Conservation (phyloP, 2,888 invertebrate genomes). For the Conops quadrifasciatus region DNA sequence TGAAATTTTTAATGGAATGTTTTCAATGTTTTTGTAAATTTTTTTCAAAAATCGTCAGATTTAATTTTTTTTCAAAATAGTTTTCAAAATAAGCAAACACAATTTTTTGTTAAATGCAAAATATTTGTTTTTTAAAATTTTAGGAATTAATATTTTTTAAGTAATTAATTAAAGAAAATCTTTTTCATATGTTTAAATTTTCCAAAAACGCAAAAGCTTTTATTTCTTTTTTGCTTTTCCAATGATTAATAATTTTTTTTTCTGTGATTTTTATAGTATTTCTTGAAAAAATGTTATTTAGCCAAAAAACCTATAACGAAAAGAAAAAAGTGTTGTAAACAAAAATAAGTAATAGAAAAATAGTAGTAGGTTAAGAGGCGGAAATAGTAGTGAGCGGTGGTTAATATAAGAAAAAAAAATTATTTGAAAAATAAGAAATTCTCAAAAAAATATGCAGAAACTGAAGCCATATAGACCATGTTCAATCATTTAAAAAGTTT, state of each 20-base stretch:
- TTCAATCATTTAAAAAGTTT: no score
- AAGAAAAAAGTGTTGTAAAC: constrained; percentile 41
- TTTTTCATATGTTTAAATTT: background rate
- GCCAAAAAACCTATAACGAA: constrained; percentile 49
- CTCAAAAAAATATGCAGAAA: no score
- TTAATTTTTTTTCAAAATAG: constrained; percentile 33
- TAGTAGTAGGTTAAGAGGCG: constrained; percentile 5
- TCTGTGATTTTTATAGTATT: constrained; percentile 23
- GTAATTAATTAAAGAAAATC: background rate
- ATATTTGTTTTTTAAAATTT: constrained; percentile 15
- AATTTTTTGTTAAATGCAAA: constrained; percentile 38
- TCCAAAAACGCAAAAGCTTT: background rate
- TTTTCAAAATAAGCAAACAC: no score
- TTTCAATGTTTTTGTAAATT: constrained; percentile 28
- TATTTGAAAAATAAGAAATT: background rate
- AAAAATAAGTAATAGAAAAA: constrained; percentile 28
- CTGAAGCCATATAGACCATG: no score
- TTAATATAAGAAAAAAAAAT: background rate
- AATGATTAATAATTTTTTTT: constrained; percentile 18
- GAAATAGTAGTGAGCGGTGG: background rate
- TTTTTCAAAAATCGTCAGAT: constrained; percentile 12
- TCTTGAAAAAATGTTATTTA: constrained; percentile 44
- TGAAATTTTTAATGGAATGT: constrained; percentile 22
- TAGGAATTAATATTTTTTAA: background rate
- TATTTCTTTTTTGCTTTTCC: constrained; percentile 4